Percentiles rank a stretch among this genome's conserved stretches.
Evolutionary conservation across 2,113 vertebrate genomes (phyloP).

Genomic region (Equus przewalskii): DNA sequence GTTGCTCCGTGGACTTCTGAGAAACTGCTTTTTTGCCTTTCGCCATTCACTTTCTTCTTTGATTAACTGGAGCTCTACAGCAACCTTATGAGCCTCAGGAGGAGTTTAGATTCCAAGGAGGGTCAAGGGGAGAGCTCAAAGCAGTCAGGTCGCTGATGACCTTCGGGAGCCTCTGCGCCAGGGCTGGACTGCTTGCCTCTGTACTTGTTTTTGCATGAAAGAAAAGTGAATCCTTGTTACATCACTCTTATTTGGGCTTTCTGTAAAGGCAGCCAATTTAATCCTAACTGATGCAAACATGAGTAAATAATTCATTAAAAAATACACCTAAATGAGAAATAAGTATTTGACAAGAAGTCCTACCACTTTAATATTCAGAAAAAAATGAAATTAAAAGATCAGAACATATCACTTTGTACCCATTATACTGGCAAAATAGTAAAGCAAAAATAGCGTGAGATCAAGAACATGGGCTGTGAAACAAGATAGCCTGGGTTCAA

Average conservation of each 20-base stretch:
- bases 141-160: neutral
- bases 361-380: neutral
- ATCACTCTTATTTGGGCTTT: neutral
- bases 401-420: neutral
- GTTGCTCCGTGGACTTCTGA: neutral
- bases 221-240: neutral
- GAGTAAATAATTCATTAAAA: slow-evolving; percentile 3
- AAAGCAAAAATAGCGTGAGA: neutral
- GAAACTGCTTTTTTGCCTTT: neutral
- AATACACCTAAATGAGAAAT: slow-evolving; percentile 34
- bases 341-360: neutral
- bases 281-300: neutral
- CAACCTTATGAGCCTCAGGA: neutral
- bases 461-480: neutral
- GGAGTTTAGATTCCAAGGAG: neutral
- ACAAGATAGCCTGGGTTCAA: neutral
- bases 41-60: neutral
- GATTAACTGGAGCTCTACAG: neutral
- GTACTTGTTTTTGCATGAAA: neutral
- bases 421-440: neutral
- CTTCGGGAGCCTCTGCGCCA: neutral
- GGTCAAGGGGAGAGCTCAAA: neutral
- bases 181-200: neutral
- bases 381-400: slow-evolving; percentile 16
- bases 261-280: neutral